Base-by-base conservation (phyloP, 2,113 vertebrate genomes). In the Puma concolor region DNA sequence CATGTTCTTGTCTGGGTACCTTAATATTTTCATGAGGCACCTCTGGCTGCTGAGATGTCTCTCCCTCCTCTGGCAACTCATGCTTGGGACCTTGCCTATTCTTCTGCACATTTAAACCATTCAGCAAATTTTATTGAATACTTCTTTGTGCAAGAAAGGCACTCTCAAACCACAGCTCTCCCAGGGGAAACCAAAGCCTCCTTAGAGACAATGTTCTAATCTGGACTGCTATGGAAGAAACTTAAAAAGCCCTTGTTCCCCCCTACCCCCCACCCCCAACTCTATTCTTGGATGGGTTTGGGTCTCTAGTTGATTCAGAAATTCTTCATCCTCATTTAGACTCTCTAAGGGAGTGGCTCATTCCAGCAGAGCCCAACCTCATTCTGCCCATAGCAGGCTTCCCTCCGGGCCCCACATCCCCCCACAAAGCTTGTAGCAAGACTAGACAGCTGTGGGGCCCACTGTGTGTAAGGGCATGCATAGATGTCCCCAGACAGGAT, bases 291-390 rank as follows among this genome's bases (percentile, higher is more conserved):
- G 96, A 63, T 82, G 17, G 66, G 27, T 71, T 97, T 91, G 91
- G 82, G 64, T 88, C 48, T 83, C 71, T 96, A 29, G 41, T 63
- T 90, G 33, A 64, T 64, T 92, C 64, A 90, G 87, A 91, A 97
- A 98, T 97, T 98, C 95, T 95, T 93, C 66, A 41, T 50, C 97
- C 81, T 97, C 97, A 88, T 97, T 97, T 98, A 98, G 96, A 93
- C 44, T 83, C 15, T 54, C 6, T 5, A 23, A 97, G 96, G 97
- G 98, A 98, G 97, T 97, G 97, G 95, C 50, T 96, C 97, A 98
- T 98, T 98, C 91, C 96, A 95, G 54, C 2, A 0, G 84, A 94
- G 90, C 96, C 96, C 92, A 94, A 29, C 95, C 97, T 92, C 97
- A 97, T 98, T 98, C 95, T 97, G 84, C 63, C 96, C 97, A 98